Evolutionary conservation across 2,113 vertebrate species (phyloP), one percentile per base, ranked within the genome.

Genomic region (Rhipidura dahli): DNA sequence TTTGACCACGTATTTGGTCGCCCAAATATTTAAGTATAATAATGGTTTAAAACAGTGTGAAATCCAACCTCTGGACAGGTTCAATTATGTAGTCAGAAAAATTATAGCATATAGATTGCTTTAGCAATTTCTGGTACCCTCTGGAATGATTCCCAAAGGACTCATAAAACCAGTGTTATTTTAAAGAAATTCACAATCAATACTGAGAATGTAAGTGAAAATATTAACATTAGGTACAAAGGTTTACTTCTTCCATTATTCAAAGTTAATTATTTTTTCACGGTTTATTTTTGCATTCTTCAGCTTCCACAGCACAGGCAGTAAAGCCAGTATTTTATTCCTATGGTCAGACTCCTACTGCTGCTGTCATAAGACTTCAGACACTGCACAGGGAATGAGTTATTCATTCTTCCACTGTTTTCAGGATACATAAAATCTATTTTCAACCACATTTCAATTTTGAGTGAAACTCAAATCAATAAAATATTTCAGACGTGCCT

Each of bases 401-500:
- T 89, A 92, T 92, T 88, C 44, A 49, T 87, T 68, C 79, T 76
- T 87, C 50, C 66, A 12, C 83, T 75, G 27, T 65, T 89, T 89
- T 94, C 89, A 86, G 83, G 77, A 84, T 78, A 59, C 37, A 87
- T 71, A 84, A 89, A 82, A 90, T 78, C 76, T 87, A 60, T 76
- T 95, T 96, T 93, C 59, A 83, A 76, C 50, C 35, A 66, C 61
- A 42, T 35, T 89, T 71, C 71, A 69, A 49, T 83, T 87, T 26
- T 73, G 75, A 89, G 42, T 44, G 65, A 87, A 79, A 72, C 53
- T 35, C 68, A 47, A 69, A 88, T 65, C 1, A 10, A 81, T 63
- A 65, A 89, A 84, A 37, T 57, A 70, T 39, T 89, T 96, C 69
- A 73, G 47, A 42, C 54, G 33, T 82, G 44, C 27, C 57, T 87